A percentile compares a stretch with the other conserved stretches of the same genome.
Conservation (phyloP, 1,140 invertebrate species). For the Trichonephila clavata region DNA sequence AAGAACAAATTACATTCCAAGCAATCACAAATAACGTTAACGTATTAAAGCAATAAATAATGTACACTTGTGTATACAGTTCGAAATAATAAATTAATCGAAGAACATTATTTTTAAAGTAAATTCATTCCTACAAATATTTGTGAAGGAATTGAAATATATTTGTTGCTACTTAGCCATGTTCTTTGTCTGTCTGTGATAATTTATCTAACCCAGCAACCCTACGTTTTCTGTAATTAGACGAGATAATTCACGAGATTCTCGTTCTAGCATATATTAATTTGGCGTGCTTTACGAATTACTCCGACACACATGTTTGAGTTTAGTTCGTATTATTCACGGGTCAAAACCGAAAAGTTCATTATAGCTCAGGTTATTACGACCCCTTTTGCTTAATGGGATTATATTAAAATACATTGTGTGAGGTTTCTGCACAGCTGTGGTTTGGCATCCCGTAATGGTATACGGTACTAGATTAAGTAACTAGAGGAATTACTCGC, state of each 20-base stretch:
- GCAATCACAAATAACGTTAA: too few species aligned
- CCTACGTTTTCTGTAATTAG: background rate
- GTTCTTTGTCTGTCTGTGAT: too few species aligned
- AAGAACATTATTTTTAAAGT: too few species aligned
- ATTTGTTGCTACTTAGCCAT: too few species aligned
- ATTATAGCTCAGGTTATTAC: background rate
- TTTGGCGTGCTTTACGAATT: background rate
- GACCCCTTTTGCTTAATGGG: background rate
- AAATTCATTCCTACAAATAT: too few species aligned
- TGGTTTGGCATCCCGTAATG: background rate
- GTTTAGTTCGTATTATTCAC: background rate
- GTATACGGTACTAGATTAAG: background rate
- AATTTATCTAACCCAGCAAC: background rate
- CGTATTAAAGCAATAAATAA: too few species aligned
- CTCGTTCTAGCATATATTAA: background rate
- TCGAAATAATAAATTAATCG: too few species aligned
- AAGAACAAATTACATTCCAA: too few species aligned
- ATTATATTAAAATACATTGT: slow-evolving; percentile 18
- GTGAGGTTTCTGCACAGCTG: background rate
- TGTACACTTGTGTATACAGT: too few species aligned
- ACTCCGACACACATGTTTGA: background rate
- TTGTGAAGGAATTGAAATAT: too few species aligned
- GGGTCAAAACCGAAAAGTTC: slow-evolving; percentile 28
- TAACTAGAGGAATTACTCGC: too few species aligned
- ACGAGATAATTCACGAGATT: slow-evolving; percentile 2